Evolutionary conservation across 2,888 invertebrate species (phyloP).

Genomic region (Drosophila lutescens): DNA sequence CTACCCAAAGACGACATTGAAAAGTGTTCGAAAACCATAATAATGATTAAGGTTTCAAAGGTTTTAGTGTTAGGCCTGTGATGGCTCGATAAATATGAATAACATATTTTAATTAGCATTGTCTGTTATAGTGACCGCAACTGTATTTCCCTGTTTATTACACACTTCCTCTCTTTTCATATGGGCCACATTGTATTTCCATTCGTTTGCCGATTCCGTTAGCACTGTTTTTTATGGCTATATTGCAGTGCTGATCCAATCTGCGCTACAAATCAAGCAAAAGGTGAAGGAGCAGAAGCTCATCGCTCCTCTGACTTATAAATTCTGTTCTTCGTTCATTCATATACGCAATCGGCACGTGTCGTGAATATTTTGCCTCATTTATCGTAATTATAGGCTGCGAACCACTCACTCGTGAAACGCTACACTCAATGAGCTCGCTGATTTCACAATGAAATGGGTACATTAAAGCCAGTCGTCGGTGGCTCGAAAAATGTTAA

Average conservation of each 20-base stretch:
- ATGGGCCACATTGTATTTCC: neutral
- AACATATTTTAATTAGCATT: slow-evolving; percentile 17
- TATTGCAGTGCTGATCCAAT: slow-evolving; percentile 7
- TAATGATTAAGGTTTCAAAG: slow-evolving; percentile 11
- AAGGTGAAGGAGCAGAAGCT: slow-evolving; percentile 16
- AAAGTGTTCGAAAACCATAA: neutral
- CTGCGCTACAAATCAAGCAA: neutral
- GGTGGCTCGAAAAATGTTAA: slow-evolving; percentile 17
- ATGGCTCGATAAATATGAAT: slow-evolving; percentile 15
- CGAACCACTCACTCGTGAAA: slow-evolving; percentile 24
- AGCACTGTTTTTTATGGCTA: slow-evolving; percentile 13
- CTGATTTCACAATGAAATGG: slow-evolving; percentile 22
- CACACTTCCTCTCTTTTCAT: slow-evolving; percentile 19
- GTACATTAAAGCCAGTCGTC: neutral
- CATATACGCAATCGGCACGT: slow-evolving; percentile 28
- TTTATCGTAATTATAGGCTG: slow-evolving; percentile 32
- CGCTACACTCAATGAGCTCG: slow-evolving; percentile 14
- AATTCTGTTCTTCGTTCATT: slow-evolving; percentile 11
- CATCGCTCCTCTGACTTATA: slow-evolving; percentile 3
- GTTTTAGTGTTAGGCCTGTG: slow-evolving; percentile 8
- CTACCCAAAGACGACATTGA: slow-evolving; percentile 28
- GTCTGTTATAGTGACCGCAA: slow-evolving; percentile 10
- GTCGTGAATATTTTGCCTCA: slow-evolving; percentile 29
- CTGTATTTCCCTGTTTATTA: slow-evolving; percentile 4
- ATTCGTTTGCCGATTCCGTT: slow-evolving; percentile 13